phyloP scores from a whole-genome alignment of 2,113 vertebrate genomes.

The Zapus hudsonius region DNA sequence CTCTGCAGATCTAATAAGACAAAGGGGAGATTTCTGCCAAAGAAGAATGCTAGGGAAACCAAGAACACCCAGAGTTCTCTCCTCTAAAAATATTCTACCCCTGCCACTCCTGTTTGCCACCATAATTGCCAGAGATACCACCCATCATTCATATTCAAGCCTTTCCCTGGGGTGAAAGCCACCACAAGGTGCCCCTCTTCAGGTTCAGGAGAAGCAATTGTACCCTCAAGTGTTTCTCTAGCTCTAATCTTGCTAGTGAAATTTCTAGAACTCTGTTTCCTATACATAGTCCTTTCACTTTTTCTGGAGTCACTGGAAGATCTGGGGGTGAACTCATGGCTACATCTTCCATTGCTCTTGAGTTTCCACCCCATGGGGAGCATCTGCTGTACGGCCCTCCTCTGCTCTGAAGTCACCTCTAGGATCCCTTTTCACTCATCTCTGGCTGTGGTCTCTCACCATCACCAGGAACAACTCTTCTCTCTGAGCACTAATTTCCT shows the following conservation, averaged over 20 bases:
- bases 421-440: neutral
- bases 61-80: conserved; percentile 13
- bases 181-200: neutral
- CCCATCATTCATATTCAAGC: neutral
- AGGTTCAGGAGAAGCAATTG: neutral
- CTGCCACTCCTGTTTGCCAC: neutral
- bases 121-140: neutral
- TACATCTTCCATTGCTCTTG: neutral
- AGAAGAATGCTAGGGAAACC: neutral
- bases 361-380: neutral
- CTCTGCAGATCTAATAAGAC: conserved; percentile 44
- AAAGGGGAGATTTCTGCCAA: conserved; percentile 30
- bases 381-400: neutral
- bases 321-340: neutral
- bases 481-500: neutral
- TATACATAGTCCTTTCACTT: neutral
- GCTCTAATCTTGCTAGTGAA: neutral
- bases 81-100: neutral
- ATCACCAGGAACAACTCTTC: neutral
- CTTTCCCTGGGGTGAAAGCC: neutral
- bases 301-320: neutral
- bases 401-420: neutral
- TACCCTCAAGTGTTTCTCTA: neutral
- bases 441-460: neutral
- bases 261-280: neutral